Base-by-base conservation (phyloP, 2,888 invertebrate species). In the Nudaria mundana region DNA sequence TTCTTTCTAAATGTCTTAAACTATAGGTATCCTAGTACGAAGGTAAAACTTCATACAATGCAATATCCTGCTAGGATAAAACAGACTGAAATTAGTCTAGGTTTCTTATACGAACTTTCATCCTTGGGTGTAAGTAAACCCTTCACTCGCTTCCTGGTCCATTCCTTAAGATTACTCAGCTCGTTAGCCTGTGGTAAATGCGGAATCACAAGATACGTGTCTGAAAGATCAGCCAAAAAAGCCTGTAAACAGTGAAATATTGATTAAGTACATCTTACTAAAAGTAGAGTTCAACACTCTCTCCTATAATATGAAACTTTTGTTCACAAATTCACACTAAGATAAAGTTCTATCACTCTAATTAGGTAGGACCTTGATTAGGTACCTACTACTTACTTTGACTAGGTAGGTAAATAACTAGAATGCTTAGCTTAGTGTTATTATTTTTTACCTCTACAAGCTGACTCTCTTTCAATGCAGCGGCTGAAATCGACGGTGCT, bases 181-280 rank as follows among this genome's bases (percentile, higher is more conserved):
- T 70, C 56, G 48, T 75, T 68, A 1, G 84, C 80, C 57, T 81
- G 53, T 14, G 87, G 87, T 30, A 87, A 68, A 57, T 87, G 87
- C 1, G 87, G 87, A 29, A 84, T 82, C 10, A 86, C 44, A 11
- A 87, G 66, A 0, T 81, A 70, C 2, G 79, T 71, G 8, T 79
- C 66, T 1, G 80, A 68, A 11, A 87, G 51, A 50, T 87, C 86
- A 3, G 76, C 81, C 39, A 87, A 56, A 44, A 86, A 75, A 4
- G 81, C 75, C 87, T 87, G 61, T 7, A 71, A 36, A 36, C 8
- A 11, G 5, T 5, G n/a, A 25, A 12, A 1, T 3, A 13, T 7
- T 20, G 5, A 20, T 2, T 20, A 7, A 2, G 3, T 18, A 18
- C 5, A 4, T 18, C 3, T 4, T 18, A 18, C 5, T 4, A 3